These are phyloP conservation scores for Andrena bucephala DNA, from an alignment of 2,888 invertebrate genomes.

Conservation along the genomic window DNA sequence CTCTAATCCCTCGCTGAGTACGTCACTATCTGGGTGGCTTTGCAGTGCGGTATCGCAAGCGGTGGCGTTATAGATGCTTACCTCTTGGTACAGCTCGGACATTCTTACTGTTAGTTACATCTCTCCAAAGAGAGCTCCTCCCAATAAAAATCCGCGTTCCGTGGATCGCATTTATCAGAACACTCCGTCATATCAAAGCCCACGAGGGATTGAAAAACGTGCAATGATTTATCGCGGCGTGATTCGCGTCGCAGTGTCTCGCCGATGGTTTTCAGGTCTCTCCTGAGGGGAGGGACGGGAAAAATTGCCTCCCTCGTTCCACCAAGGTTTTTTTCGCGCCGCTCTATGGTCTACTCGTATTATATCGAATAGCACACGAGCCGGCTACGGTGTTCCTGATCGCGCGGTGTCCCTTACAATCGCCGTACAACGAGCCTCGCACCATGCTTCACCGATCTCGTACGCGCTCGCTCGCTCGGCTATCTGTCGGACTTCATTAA, in stretches of 20 bases:
- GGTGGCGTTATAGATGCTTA: background rate
- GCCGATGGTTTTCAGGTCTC: slow-evolving; percentile 25
- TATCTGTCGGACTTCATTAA: slow-evolving; percentile 73
- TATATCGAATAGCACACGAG: slow-evolving; percentile 56
- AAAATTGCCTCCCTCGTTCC: slow-evolving; percentile 25
- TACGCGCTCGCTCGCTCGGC: slow-evolving; percentile 54
- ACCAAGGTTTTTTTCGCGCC: slow-evolving; percentile 6
- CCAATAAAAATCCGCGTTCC: background rate
- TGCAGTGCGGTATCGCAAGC: no score
- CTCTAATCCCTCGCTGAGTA: background rate
- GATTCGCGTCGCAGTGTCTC: slow-evolving; percentile 11
- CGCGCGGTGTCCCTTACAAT: slow-evolving; percentile 67
- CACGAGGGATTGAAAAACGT: background rate
- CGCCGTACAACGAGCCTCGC: slow-evolving; percentile 62
- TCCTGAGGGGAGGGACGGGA: slow-evolving; percentile 7
- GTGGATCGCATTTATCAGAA: slow-evolving; percentile 26
- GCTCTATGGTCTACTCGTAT: slow-evolving; percentile 52
- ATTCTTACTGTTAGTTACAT: no score
- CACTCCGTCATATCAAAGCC: slow-evolving; percentile 16
- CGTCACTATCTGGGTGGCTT: no score
- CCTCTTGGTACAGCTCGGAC: no score
- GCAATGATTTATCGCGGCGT: slow-evolving; percentile 39
- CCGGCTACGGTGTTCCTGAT: slow-evolving; percentile 63
- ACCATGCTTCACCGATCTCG: slow-evolving; percentile 59
- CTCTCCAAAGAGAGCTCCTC: no score